phyloP scores from a whole-genome alignment of 2,888 invertebrate genomes.

The Hyposoter didymator region DNA sequence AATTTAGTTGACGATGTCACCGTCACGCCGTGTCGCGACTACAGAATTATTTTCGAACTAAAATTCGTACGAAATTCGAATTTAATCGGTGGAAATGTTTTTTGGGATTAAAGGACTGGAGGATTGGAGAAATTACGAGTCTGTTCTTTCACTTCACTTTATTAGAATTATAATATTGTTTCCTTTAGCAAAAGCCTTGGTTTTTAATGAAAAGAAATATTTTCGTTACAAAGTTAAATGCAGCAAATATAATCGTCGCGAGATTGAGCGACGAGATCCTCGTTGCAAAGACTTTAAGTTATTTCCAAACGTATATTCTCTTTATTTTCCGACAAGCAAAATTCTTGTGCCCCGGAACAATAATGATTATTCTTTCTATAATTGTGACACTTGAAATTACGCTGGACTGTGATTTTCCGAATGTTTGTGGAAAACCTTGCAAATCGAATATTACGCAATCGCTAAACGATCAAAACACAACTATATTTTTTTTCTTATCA shows the following conservation, averaged over 20 bases:
- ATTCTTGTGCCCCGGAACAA: slow-evolving; percentile 28
- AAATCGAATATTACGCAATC: slow-evolving; percentile 28
- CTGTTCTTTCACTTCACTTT: slow-evolving; percentile 54
- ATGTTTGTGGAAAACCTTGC: slow-evolving; percentile 21
- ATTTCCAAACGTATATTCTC: not conserved
- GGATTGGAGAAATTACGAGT: slow-evolving; percentile 54
- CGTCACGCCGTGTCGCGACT: not conserved
- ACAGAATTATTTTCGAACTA: not conserved
- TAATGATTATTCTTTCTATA: slow-evolving; percentile 35
- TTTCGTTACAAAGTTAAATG: slow-evolving; percentile 77
- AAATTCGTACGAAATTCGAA: not conserved
- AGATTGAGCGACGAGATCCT: slow-evolving; percentile 3
- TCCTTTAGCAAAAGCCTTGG: slow-evolving; percentile 70
- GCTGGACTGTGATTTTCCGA: slow-evolving; percentile 22
- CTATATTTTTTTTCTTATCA: not conserved
- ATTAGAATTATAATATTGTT: slow-evolving; percentile 43
- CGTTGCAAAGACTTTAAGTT: slow-evolving; percentile 17
- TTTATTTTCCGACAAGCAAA: slow-evolving; percentile 20
- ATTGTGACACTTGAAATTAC: slow-evolving; percentile 29
- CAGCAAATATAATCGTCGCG: slow-evolving; percentile 58
- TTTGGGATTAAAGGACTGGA: slow-evolving; percentile 60
- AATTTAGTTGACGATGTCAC: not conserved
- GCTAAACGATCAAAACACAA: slow-evolving; percentile 36
- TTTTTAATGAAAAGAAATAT: slow-evolving; percentile 60
- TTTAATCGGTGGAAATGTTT: slow-evolving; percentile 63